A percentile compares a stretch with the other conserved stretches of the same genome.
Conservation (phyloP, 2,797 vertebrate genomes). For the Leptoclinus maculatus region DNA sequence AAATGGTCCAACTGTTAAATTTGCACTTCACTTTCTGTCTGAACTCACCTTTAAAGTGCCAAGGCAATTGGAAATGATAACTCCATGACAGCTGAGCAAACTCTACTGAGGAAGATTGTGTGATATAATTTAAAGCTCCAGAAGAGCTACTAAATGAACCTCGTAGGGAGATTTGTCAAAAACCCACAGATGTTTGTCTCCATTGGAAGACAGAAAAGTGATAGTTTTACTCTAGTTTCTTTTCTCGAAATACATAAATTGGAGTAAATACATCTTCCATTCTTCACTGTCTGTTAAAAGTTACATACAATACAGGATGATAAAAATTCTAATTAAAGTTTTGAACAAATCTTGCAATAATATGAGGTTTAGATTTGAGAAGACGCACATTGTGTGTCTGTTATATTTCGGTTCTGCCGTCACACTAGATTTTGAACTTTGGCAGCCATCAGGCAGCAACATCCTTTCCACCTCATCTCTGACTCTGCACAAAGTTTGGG, state of each 20-base stretch:
- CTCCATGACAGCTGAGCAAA: background rate
- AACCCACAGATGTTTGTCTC: too few relatives aligned
- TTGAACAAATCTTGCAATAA: background rate
- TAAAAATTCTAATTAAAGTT: background rate
- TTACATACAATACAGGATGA: background rate
- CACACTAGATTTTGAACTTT: background rate
- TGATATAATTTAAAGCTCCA: background rate
- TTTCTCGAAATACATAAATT: too few relatives aligned
- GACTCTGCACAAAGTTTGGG: slow-evolving; percentile 27
- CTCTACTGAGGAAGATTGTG: background rate
- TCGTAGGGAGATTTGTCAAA: too few relatives aligned
- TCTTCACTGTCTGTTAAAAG: background rate
- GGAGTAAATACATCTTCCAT: background rate
- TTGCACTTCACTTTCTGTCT: too few relatives aligned
- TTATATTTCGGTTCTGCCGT: background rate
- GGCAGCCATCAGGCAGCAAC: slow-evolving; percentile 3
- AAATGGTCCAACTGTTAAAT: background rate
- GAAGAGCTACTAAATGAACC: too few relatives aligned
- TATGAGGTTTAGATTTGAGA: background rate
- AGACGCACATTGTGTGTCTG: background rate
- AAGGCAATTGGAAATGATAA: background rate
- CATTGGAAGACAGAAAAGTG: too few relatives aligned
- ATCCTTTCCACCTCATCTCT: slow-evolving; percentile 23
- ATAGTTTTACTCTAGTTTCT: too few relatives aligned
- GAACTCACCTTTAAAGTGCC: background rate